A percentile compares a stretch with the other conserved stretches of the same genome.
Conservation (phyloP, 37 sponge, comb jelly and placozoan species). For the Mnemiopsis leidyi region DNA sequence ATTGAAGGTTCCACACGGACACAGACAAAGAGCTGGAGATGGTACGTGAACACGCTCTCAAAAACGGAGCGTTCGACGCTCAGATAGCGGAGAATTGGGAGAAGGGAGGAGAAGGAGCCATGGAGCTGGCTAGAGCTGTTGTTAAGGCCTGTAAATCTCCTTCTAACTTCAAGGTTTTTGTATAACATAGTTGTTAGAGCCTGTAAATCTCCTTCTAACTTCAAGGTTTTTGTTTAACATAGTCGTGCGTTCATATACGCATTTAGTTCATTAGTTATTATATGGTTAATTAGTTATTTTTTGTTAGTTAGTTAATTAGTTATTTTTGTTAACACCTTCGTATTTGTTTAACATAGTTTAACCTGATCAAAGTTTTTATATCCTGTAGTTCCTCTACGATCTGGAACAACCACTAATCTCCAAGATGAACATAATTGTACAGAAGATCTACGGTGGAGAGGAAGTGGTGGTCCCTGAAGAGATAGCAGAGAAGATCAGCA, state of each 20-base stretch:
- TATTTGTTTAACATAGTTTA: too few relatives aligned
- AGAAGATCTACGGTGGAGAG: slow-evolving; percentile 90
- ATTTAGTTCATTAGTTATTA: too few relatives aligned
- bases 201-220: slow-evolving; percentile 70
- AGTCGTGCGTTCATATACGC: too few relatives aligned
- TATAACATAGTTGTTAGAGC: slow-evolving; percentile 90
- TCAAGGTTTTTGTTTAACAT: too few relatives aligned
- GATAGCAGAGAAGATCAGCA: slow-evolving; percentile 74
- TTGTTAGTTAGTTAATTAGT: too few relatives aligned
- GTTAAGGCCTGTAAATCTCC: slow-evolving; percentile 75
- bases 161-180: slow-evolving; percentile 82
- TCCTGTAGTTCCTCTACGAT: slow-evolving; percentile 48
- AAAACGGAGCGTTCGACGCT: slow-evolving; percentile 86
- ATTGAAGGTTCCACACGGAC: slow-evolving; percentile 71
- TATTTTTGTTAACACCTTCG: too few relatives aligned
- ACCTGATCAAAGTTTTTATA: neutral
- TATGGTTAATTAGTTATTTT: too few relatives aligned
- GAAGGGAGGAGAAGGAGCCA: slow-evolving; percentile 86
- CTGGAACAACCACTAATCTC: slow-evolving; percentile 70
- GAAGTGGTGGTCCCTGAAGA: slow-evolving; percentile 76
- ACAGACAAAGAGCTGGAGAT: slow-evolving; percentile 78
- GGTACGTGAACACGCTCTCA: slow-evolving; percentile 72
- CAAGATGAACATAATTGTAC: slow-evolving; percentile 87
- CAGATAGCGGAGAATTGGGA: slow-evolving; percentile 91
- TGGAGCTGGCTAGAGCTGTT: slow-evolving; percentile 84